These are phyloP conservation scores for Neosalanx taihuensis DNA, from an alignment of 2,797 vertebrate genomes.

Conservation along the genomic window DNA sequence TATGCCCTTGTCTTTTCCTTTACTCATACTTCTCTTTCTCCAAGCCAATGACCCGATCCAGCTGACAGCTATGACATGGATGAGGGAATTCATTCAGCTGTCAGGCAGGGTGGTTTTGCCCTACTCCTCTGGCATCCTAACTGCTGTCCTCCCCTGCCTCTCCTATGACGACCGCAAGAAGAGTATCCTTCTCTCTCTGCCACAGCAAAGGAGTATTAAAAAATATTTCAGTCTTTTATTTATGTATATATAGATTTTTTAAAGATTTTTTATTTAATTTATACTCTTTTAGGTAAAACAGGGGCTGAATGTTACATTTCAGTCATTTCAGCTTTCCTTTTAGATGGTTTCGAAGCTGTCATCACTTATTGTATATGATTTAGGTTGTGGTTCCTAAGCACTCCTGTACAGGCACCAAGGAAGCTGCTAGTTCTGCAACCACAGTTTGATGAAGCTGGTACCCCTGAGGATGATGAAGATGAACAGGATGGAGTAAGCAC, in stretches of 20 bases:
- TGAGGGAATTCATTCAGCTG: slow-evolving; percentile 97
- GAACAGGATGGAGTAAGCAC: slow-evolving; percentile 72
- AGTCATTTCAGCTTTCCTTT: too few species aligned
- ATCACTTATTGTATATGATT: not conserved
- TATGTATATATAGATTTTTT: too few species aligned
- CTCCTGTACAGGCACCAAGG: slow-evolving; percentile 82
- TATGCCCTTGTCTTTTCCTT: not conserved
- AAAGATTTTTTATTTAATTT: too few species aligned
- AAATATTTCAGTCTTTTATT: too few species aligned
- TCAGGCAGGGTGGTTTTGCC: slow-evolving; percentile 92
- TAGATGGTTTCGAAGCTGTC: not conserved
- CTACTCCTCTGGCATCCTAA: slow-evolving; percentile 94
- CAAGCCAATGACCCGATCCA: slow-evolving; percentile 91
- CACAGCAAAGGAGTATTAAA: not conserved
- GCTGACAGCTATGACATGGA: slow-evolving; percentile 97
- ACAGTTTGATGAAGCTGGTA: slow-evolving; percentile 98
- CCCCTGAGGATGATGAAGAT: slow-evolving; percentile 88
- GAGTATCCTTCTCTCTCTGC: slow-evolving; percentile 77
- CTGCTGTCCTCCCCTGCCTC: slow-evolving; percentile 92
- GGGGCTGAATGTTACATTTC: not conserved
- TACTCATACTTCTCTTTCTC: not conserved
- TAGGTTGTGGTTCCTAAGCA: slow-evolving; percentile 30
- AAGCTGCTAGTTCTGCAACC: slow-evolving; percentile 92
- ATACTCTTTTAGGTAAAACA: too few species aligned
- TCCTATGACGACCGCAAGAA: slow-evolving; percentile 97